phyloP scores from a whole-genome alignment of 1,140 invertebrate species.

The Ceratoteleas bidentatus region DNA sequence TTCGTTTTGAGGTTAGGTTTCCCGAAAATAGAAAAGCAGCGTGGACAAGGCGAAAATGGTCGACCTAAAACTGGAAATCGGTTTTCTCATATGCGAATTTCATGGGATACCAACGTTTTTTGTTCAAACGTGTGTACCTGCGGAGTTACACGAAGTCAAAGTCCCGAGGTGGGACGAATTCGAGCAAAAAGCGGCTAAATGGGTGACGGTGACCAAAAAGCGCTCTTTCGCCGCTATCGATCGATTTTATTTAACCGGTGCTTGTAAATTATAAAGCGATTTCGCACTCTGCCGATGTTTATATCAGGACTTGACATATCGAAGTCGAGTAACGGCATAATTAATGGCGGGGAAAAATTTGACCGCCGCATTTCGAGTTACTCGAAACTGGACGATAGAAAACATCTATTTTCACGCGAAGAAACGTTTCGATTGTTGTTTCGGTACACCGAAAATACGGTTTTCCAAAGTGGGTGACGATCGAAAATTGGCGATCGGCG shows the following conservation, averaged over 20 bases:
- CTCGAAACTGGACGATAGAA: constrained; percentile 1
- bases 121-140: not conserved
- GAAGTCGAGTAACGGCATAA: constrained; percentile 5
- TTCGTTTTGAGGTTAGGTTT: too few species aligned
- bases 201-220: too few species aligned
- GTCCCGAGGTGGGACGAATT: constrained; percentile 2
- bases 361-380: not conserved
- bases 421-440: constrained; percentile 8
- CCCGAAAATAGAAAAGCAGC: too few species aligned
- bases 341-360: not conserved
- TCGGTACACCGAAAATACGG: constrained; percentile 28
- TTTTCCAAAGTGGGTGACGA: constrained; percentile 5
- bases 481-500: not conserved
- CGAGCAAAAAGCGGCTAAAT: not conserved
- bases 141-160: not conserved
- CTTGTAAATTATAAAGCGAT: constrained; percentile 3
- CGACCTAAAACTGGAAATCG: too few species aligned
- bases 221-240: too few species aligned
- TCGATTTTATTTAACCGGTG: too few species aligned
- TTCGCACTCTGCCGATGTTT: constrained; percentile 11
- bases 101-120: too few species aligned
- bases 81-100: too few species aligned
- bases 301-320: constrained; percentile 1
- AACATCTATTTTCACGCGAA: constrained; percentile 10
- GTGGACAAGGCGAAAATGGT: too few species aligned